Base-by-base conservation (phyloP, 2,888 invertebrate genomes). In the Nomada goodeniana region DNA sequence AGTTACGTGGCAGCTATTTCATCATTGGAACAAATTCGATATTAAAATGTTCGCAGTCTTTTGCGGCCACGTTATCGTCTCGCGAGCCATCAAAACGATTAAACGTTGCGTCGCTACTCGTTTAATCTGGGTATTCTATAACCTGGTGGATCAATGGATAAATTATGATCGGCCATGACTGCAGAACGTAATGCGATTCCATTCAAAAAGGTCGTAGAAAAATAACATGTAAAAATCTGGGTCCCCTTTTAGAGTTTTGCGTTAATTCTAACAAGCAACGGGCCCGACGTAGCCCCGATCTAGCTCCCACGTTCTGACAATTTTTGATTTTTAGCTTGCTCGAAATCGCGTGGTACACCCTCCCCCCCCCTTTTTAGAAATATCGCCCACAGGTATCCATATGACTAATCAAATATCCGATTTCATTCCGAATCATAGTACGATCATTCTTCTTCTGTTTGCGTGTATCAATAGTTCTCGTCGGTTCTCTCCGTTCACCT, bases 151-250 rank as follows among this genome's bases (percentile, higher is more conserved):
- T 82, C 57, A 63, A 76, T 67, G 57, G 63, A 44, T 71, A 81
- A 71, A 81, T 67, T 29, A 71, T 70, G 76, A 61, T 57, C 60
- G 75, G 80, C 67, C 65, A 42, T 53, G 71, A 67, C 52, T 55
- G 53, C 57, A 57, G 76, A 82, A 82, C 82, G 65, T 75, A 76
- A 81, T 55, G 70, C 47, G 75, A 59, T 76, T 53, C 60, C 42
- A n/a, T 82, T 72, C 64, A 74, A 82, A 80, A 82, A 82, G 29
- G 57, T 61, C 69, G 68, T 87, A 87, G 83, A 87, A 87, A 87
- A 87, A 87, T 87, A 87, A 81, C 52, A 64, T 76, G 63, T 77
- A 84, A 69, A 87, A 85, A 85, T 87, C 61, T 87, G 81, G 81
- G 85, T 87, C 81, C 83, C 87, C 70, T 72, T 72, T 72, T 67